phyloP scores from a whole-genome alignment of 2,888 invertebrate genomes.

The Psococerastis gibbosa region DNA sequence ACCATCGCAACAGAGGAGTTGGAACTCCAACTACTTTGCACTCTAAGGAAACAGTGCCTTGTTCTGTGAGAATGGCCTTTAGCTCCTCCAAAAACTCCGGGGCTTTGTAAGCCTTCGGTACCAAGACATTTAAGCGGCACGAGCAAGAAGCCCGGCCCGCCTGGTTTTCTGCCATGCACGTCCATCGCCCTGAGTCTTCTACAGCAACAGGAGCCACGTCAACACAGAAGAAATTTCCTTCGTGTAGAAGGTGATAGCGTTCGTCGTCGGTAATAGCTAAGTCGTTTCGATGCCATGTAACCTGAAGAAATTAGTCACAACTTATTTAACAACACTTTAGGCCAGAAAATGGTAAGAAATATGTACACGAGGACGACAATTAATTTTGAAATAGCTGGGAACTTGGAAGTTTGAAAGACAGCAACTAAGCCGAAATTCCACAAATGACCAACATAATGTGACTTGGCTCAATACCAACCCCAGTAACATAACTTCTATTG shows the following conservation, averaged over 20 bases:
- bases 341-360: too few species aligned
- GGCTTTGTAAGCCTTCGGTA: slow-evolving; percentile 73
- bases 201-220: slow-evolving; percentile 65
- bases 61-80: slow-evolving; percentile 62
- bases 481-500: too few species aligned
- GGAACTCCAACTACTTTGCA: slow-evolving; percentile 87
- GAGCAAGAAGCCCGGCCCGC: slow-evolving; percentile 54
- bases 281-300: slow-evolving; percentile 77
- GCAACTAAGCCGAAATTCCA: too few species aligned
- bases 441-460: too few species aligned
- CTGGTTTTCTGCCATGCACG: slow-evolving; percentile 59
- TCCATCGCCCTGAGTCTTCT: slow-evolving; percentile 72
- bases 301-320: slow-evolving; percentile 33
- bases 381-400: neutral
- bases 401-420: too few species aligned
- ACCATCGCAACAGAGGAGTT: slow-evolving; percentile 52
- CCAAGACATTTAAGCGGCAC: slow-evolving; percentile 22
- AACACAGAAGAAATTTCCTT: slow-evolving; percentile 71
- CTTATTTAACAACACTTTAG: slow-evolving; percentile 4
- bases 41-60: slow-evolving; percentile 75
- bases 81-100: slow-evolving; percentile 77
- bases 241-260: slow-evolving; percentile 55
- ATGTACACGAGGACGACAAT: neutral
- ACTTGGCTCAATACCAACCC: too few species aligned
- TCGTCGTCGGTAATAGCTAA: slow-evolving; percentile 52